Conservation (phyloP, 2,888 invertebrate genomes). For the Anoplius nigerrimus region DNA sequence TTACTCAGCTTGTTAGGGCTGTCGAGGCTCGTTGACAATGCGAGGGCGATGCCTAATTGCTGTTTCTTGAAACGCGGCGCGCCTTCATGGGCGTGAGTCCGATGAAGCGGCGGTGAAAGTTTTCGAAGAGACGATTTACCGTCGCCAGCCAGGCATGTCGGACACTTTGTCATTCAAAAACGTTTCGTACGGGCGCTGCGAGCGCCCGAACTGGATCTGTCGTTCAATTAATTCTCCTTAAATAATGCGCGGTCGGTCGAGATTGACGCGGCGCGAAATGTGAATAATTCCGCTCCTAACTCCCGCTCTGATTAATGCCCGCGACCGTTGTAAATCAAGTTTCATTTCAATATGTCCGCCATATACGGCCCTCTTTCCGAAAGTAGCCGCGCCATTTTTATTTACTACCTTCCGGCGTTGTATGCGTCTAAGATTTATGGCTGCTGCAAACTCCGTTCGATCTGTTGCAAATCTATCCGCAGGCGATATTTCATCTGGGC, state of each 20-base stretch:
- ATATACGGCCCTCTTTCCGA: too few species aligned
- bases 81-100: constrained; percentile 9
- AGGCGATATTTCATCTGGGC: constrained; percentile 46
- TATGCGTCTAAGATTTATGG: constrained; percentile 47
- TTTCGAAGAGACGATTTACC: constrained; percentile 7
- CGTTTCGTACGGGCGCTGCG: too few species aligned
- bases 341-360: too few species aligned
- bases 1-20: constrained; percentile 41
- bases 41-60: constrained; percentile 27
- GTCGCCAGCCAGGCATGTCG: too few species aligned
- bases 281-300: too few species aligned
- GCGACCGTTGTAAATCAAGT: too few species aligned
- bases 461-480: constrained; percentile 54
- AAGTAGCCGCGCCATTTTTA: constrained; percentile 28
- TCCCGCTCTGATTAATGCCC: too few species aligned
- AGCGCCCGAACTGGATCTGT: too few species aligned
- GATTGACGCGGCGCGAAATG: too few species aligned
- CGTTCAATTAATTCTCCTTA: too few species aligned
- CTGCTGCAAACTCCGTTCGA: constrained; percentile 46
- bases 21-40: constrained; percentile 38
- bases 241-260: too few species aligned
- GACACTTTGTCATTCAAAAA: too few species aligned
- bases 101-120: constrained; percentile 20
- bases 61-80: constrained; percentile 8
- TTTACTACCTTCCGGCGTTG: constrained; percentile 42